Conservation (phyloP, 2,888 invertebrate genomes). For the Adelphocoris suturalis region DNA sequence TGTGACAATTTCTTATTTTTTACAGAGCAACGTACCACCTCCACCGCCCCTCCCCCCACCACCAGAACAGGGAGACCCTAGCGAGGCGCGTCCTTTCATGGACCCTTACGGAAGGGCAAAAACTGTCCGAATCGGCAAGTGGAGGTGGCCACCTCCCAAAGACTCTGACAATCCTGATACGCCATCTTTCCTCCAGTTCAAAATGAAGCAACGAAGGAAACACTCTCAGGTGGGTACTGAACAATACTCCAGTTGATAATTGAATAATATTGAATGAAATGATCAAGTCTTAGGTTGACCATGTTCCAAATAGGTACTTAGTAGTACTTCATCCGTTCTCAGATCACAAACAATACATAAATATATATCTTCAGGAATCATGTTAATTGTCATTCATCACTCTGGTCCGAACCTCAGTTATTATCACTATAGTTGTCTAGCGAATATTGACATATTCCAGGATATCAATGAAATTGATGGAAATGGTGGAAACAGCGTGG, state of each 20-base stretch:
- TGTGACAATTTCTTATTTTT: neutral
- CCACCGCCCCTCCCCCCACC: conserved; percentile 95
- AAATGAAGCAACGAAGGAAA: conserved; percentile 90
- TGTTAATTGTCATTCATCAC: too few relatives aligned
- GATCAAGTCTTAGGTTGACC: too few relatives aligned
- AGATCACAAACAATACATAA: too few relatives aligned
- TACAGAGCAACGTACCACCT: conserved; percentile 79
- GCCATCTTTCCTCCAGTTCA: conserved; percentile 88
- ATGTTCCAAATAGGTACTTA: too few relatives aligned
- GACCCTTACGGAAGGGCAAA: conserved; percentile 96
- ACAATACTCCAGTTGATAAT: neutral
- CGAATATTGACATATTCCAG: conserved; percentile 69
- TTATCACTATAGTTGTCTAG: too few relatives aligned
- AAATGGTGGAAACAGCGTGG: conserved; percentile 80
- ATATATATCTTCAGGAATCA: too few relatives aligned
- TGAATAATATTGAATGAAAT: too few relatives aligned
- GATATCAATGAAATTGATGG: conserved; percentile 76
- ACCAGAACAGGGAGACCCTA: conserved; percentile 88
- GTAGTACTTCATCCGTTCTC: too few relatives aligned
- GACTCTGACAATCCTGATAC: conserved; percentile 84
- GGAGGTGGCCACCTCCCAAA: conserved; percentile 96
- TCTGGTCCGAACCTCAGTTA: too few relatives aligned
- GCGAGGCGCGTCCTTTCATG: conserved; percentile 89
- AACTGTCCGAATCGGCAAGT: conserved; percentile 96
- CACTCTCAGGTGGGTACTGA: conserved; percentile 81